Evolutionary conservation across 2,888 invertebrate genomes (phyloP).

Genomic region (Coelopa pilipes): DNA sequence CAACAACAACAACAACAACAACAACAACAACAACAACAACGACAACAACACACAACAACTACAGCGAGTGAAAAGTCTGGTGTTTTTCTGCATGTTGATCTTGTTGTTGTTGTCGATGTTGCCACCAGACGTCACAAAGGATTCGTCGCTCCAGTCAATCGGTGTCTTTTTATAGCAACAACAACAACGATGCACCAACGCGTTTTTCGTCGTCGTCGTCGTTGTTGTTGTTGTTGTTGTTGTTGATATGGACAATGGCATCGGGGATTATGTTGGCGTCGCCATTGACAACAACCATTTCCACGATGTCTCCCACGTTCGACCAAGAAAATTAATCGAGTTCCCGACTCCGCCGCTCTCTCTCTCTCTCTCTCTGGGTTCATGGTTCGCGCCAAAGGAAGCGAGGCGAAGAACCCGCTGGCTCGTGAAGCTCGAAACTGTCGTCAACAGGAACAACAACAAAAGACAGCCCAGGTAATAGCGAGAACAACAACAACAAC

Average conservation of each 20-base stretch:
- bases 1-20: not conserved
- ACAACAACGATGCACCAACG: too few relatives aligned
- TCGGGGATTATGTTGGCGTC: not conserved
- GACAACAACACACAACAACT: not conserved
- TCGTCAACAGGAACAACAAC: too few relatives aligned
- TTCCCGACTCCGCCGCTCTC: too few relatives aligned
- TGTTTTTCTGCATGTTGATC: not conserved
- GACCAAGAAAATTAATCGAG: too few relatives aligned
- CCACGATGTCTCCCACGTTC: too few relatives aligned
- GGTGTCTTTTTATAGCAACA: not conserved
- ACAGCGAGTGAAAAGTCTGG: not conserved
- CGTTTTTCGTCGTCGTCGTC: not conserved
- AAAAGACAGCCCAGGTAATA: too few relatives aligned
- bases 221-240: not conserved
- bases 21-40: not conserved
- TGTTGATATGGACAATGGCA: not conserved
- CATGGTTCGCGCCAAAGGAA: too few relatives aligned
- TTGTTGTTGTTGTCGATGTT: not conserved
- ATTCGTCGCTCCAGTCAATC: not conserved
- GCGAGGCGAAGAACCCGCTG: too few relatives aligned
- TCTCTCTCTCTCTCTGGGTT: too few relatives aligned
- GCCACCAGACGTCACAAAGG: not conserved
- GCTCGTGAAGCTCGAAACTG: too few relatives aligned
- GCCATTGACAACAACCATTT: not conserved
- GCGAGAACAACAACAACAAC: too few relatives aligned